Evolutionary conservation across 2,888 invertebrate species (phyloP).

Genomic region (Lasioglossum zephyrum): DNA sequence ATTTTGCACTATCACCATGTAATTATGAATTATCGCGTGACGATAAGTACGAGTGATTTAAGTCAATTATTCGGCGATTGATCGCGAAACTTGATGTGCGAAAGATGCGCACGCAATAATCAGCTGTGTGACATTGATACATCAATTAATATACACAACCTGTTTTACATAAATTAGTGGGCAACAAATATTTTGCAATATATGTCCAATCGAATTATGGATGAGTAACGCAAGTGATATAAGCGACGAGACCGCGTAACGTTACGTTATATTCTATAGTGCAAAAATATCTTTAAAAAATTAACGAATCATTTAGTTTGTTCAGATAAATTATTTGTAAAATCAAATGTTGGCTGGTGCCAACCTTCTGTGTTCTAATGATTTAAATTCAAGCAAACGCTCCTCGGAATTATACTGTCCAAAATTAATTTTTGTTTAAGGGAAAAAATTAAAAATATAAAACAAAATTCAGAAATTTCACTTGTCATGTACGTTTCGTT

Average conservation of each 20-base stretch:
- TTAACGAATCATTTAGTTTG: neutral
- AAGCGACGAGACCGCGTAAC: neutral
- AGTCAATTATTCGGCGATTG: neutral
- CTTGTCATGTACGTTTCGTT: no score
- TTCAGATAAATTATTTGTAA: neutral
- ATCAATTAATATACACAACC: neutral
- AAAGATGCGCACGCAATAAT: neutral
- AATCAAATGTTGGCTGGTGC: neutral
- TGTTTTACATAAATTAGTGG: neutral
- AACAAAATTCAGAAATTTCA: no score
- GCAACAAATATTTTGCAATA: neutral
- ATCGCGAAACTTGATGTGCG: neutral
- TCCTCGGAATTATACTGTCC: no score
- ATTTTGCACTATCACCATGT: conserved; percentile 21
- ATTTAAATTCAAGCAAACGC: no score
- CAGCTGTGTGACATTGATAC: neutral
- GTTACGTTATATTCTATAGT: neutral
- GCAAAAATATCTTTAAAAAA: neutral
- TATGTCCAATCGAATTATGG: neutral
- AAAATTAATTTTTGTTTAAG: no score
- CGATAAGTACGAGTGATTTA: neutral
- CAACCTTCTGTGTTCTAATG: neutral
- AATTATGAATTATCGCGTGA: neutral
- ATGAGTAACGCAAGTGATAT: neutral
- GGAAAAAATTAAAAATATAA: no score